Evolutionary conservation across 1,140 invertebrate genomes (phyloP), one percentile per base, ranked within the genome.

Genomic region (Lerema accius): DNA sequence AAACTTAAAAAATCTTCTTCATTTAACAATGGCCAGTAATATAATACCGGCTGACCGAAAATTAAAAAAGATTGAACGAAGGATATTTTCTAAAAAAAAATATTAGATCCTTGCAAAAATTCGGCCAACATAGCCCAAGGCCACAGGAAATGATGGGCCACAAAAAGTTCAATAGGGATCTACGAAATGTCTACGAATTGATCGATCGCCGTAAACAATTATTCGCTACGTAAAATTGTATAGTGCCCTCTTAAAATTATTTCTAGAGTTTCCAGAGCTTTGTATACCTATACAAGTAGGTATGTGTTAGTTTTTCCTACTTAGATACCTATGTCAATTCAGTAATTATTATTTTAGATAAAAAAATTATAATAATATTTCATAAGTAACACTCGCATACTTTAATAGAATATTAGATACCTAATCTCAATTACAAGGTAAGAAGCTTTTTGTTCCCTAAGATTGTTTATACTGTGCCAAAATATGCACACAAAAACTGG

Each of bases 141-240:
- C 66, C 61, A 85, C 86, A 90, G 86, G 86, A 89, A 89, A 89
- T 90, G 82, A 80, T 60, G 45, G 65, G 59, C 69, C 72, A 73
- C 78, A 78, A 86, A 89, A 86, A 84, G 72, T 67, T 73, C 67
- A 81, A 87, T 82, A 80, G 73, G 81, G 73, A 72, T 71, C 76
- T 80, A 79, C 74, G 62, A 76, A 78, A 76, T 73, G 78, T 83
- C 80, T 80, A 74, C 46, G 62, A 65, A 69, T 80, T 90, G 88
- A 90, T 90, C 80, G 84, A 89, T 90, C 70, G 80, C 72, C 73
- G 72, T 86, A 85, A 89, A 84, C 78, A 89, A 89, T 87, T 73
- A 85, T 80, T 78, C 73, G 69, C 66, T 71, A 76, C 76, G 66
- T 76, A 66, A 73, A 68, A 72, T 28, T 65, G 19, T 5, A 69